These are phyloP conservation scores for Solea solea DNA, from an alignment of 2,113 vertebrate species.

Conservation along the genomic window DNA sequence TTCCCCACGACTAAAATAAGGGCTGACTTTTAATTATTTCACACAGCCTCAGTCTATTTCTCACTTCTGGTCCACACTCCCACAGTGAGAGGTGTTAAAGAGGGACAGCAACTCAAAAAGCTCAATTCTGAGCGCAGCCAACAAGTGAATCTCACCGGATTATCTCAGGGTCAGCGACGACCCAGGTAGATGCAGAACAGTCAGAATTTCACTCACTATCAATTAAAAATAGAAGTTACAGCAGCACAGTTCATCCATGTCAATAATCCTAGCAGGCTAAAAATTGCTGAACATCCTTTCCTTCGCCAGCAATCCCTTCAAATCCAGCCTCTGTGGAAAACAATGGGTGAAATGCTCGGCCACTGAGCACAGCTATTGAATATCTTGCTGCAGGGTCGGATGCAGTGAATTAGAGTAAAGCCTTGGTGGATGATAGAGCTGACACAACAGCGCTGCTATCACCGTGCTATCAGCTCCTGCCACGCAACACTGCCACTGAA, in stretches of 20 bases:
- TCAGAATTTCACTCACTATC: constrained; percentile 20
- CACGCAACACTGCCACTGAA: constrained; percentile 43
- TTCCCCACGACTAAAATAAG: constrained; percentile 48
- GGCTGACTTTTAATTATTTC: constrained; percentile 62
- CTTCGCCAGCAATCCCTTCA: constrained; percentile 51
- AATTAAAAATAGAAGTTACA: constrained; percentile 29
- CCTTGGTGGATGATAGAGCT: constrained; percentile 72
- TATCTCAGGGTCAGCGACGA: constrained; percentile 45
- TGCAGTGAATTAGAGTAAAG: constrained; percentile 78
- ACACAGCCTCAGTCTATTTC: constrained; percentile 73
- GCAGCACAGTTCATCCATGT: constrained; percentile 28
- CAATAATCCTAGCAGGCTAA: constrained; percentile 47
- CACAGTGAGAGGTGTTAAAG: constrained; percentile 68
- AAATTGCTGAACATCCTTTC: constrained; percentile 73
- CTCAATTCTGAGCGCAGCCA: constrained; percentile 39
- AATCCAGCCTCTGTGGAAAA: constrained; percentile 75
- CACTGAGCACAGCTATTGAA: constrained; percentile 71
- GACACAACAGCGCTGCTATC: constrained; percentile 62
- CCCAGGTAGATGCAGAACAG: not conserved
- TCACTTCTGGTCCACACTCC: constrained; percentile 67
- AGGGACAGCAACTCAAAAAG: constrained; percentile 52
- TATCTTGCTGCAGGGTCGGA: constrained; percentile 67
- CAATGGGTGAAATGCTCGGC: constrained; percentile 77
- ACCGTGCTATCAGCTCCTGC: constrained; percentile 52
- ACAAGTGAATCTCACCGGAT: constrained; percentile 35